phyloP scores from a whole-genome alignment of 2,888 invertebrate genomes.

The Tupiocoris notatus region DNA sequence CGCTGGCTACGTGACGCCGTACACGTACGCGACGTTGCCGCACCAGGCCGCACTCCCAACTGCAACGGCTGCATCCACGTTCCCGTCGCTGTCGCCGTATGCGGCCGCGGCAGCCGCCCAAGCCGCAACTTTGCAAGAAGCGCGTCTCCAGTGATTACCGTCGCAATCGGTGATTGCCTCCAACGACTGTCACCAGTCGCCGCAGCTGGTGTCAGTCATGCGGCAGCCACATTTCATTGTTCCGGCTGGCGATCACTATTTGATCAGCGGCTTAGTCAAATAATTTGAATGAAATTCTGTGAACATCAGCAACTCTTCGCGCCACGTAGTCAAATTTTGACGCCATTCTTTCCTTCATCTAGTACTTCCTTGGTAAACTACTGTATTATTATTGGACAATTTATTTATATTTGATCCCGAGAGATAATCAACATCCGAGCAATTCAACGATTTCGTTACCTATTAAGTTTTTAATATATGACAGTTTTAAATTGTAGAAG shows the following conservation, averaged over 20 bases:
- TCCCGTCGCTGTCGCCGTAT: conserved; percentile 63
- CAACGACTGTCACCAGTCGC: neutral
- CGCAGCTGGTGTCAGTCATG: neutral
- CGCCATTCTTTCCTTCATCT: neutral
- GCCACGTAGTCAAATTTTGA: neutral
- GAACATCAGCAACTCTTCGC: conserved; percentile 31
- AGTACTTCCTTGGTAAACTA: neutral
- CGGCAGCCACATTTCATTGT: neutral
- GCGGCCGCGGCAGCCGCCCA: conserved; percentile 62
- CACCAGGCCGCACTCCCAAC: conserved; percentile 58
- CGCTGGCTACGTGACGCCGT: conserved; percentile 72
- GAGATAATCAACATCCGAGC: too few species aligned
- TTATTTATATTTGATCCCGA: too few species aligned
- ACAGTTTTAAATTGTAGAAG: too few species aligned
- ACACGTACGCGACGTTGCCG: conserved; percentile 69
- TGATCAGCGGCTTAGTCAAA: neutral
- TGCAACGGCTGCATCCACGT: conserved; percentile 58
- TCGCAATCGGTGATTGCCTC: neutral
- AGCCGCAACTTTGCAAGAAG: conserved; percentile 70
- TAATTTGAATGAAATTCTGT: neutral
- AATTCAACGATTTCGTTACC: too few species aligned
- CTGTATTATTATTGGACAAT: too few species aligned
- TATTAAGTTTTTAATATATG: too few species aligned
- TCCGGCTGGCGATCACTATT: neutral
- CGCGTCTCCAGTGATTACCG: conserved; percentile 67